A percentile compares a stretch with the other conserved stretches of the same genome.
These are phyloP conservation scores for Myotis myotis DNA, from an alignment of 2,797 vertebrate species.

Conservation along the genomic window DNA sequence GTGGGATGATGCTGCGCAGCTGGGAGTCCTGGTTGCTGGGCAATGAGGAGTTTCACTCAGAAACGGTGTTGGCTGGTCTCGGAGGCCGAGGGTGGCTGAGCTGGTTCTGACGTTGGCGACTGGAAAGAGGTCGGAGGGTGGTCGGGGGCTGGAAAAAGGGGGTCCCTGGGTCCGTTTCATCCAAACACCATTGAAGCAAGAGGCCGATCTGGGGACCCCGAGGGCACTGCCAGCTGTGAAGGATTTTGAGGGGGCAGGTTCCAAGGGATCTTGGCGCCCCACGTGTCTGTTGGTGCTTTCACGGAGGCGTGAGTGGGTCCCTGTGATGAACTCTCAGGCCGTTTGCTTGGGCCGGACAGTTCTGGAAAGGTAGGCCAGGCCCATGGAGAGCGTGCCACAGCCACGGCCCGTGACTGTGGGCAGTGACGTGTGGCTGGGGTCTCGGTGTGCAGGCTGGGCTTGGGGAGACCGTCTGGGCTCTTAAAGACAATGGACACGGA, in stretches of 20 bases:
- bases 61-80: neutral
- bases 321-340: neutral
- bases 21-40: too few relatives aligned
- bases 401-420: neutral
- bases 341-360: neutral
- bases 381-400: fast-evolving
- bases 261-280: neutral
- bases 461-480: neutral
- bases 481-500: neutral
- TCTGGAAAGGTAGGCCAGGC: neutral
- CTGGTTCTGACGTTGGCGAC: neutral
- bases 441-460: neutral
- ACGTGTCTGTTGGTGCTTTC: neutral
- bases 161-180: neutral
- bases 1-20: fast-evolving
- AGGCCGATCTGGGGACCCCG: neutral
- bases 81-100: too few relatives aligned
- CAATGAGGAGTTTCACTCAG: neutral
- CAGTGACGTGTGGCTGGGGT: fast-evolving
- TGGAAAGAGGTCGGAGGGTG: too few relatives aligned
- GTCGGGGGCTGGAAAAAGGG: neutral
- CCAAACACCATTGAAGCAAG: neutral
- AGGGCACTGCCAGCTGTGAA: neutral
- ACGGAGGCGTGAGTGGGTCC: neutral
- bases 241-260: neutral